phyloP scores from a whole-genome alignment of 2,113 vertebrate species.

The Capreolus pygargus region DNA sequence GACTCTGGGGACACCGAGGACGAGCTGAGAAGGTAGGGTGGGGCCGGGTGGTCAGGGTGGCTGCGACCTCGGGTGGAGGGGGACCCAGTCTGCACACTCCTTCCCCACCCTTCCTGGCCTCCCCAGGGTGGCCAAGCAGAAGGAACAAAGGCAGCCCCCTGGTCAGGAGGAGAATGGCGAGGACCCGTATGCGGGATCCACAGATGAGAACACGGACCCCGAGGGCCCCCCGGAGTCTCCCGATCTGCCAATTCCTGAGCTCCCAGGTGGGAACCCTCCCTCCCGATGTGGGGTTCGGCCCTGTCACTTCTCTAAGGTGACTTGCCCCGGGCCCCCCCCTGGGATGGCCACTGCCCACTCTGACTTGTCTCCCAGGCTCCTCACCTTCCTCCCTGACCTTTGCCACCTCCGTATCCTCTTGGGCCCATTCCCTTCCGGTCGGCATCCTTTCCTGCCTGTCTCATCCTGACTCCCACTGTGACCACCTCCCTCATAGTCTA shows the following conservation, averaged over 20 bases:
- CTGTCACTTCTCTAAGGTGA: not conserved
- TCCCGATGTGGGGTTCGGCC: not conserved
- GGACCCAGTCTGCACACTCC: too few species aligned
- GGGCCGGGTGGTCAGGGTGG: not conserved
- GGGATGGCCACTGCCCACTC: not conserved
- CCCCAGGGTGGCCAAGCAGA: constrained; percentile 82
- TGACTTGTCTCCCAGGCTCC: not conserved
- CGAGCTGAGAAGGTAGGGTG: constrained; percentile 88
- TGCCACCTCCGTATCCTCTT: not conserved
- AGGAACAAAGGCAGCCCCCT: constrained; percentile 62
- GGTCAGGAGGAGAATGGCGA: constrained; percentile 61
- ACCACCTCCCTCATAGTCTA: not conserved
- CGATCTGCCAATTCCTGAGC: constrained; percentile 85
- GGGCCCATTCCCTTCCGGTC: not conserved
- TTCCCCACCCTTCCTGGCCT: too few species aligned
- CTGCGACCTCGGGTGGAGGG: rapidly evolving
- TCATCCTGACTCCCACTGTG: not conserved
- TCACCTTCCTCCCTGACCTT: too few species aligned
- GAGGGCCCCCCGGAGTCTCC: constrained; percentile 80
- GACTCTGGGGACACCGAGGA: constrained; percentile 91
- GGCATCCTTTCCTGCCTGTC: not conserved
- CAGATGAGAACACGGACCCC: constrained; percentile 91
- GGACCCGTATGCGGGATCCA: constrained; percentile 89
- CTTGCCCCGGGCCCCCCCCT: too few species aligned
- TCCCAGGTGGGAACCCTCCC: constrained; percentile 81